phyloP scores from a whole-genome alignment of 2,113 vertebrate genomes.

The Hippocampus mohnikei region DNA sequence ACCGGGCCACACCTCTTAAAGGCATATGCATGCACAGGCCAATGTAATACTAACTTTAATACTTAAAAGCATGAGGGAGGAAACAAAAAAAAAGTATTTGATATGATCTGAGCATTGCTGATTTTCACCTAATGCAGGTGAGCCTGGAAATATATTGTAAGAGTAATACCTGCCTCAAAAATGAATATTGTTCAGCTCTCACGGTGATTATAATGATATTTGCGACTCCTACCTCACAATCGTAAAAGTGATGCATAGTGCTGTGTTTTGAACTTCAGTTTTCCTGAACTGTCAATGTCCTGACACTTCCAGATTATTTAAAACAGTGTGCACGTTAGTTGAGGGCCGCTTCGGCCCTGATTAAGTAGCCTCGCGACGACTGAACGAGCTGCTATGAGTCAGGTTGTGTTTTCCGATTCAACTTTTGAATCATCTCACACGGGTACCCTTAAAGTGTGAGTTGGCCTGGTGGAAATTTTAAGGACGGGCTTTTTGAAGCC shows the following conservation, averaged over 20 bases:
- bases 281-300: background rate
- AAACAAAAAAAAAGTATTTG: too few relatives aligned
- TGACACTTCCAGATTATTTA: too few relatives aligned
- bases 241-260: background rate
- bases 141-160: background rate
- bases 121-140: too few relatives aligned
- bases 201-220: background rate
- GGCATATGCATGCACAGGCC: too few relatives aligned
- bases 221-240: background rate
- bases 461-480: background rate
- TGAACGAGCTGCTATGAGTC: conserved; percentile 10
- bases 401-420: background rate
- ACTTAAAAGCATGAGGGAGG: too few relatives aligned
- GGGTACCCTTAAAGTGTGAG: background rate
- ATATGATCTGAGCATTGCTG: too few relatives aligned
- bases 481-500: conserved; percentile 20
- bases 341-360: conserved; percentile 35
- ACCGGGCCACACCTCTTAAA: too few relatives aligned
- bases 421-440: background rate
- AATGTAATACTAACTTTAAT: too few relatives aligned
- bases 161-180: background rate
- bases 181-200: background rate
- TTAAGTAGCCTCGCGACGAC: conserved; percentile 29
- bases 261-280: background rate
- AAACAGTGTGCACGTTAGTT: background rate